These are phyloP conservation scores for Pseudomugil gertrudae DNA, from an alignment of 2,797 vertebrate genomes.

Conservation along the genomic window DNA sequence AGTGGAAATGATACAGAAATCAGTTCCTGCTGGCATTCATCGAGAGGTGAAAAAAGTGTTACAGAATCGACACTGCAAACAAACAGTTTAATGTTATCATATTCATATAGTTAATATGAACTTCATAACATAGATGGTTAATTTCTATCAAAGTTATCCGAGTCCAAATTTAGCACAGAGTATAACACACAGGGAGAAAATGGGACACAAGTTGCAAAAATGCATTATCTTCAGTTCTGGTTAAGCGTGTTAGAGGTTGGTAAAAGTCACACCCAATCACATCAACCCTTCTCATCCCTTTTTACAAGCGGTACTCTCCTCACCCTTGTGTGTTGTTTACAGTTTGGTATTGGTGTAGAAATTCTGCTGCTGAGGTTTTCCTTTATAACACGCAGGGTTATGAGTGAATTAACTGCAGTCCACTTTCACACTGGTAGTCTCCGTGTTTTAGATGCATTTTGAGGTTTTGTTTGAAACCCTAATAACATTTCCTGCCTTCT, in stretches of 20 bases:
- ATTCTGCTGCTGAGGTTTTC: conserved; percentile 18
- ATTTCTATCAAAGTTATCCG: conserved; percentile 10
- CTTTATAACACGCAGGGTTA: conserved; percentile 5
- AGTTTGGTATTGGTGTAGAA: conserved; percentile 2
- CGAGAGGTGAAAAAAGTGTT: conserved; percentile 17
- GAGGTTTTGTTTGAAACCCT: not conserved
- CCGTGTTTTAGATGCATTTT: not conserved
- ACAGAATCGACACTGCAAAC: conserved; percentile 3
- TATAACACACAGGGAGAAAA: not conserved
- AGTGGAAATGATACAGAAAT: conserved; percentile 19
- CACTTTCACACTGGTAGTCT: not conserved
- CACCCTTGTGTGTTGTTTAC: not conserved
- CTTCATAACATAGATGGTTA: not conserved
- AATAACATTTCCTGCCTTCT: not conserved
- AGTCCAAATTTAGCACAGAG: not conserved
- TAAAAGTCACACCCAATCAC: conserved; percentile 15
- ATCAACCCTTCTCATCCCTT: conserved; percentile 10
- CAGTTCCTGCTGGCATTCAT: conserved; percentile 19
- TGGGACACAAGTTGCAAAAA: not conserved
- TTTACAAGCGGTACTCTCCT: conserved; percentile 10
- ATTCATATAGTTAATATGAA: not conserved
- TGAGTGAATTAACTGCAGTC: conserved; percentile 2
- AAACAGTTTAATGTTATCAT: not conserved
- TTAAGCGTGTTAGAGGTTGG: not conserved
- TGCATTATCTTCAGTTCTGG: conserved; percentile 1